Percentiles rank a stretch among this genome's conserved stretches.
Evolutionary conservation across 2,797 vertebrate genomes (phyloP).

Genomic region (Xiphorhynchus erythropygius): DNA sequence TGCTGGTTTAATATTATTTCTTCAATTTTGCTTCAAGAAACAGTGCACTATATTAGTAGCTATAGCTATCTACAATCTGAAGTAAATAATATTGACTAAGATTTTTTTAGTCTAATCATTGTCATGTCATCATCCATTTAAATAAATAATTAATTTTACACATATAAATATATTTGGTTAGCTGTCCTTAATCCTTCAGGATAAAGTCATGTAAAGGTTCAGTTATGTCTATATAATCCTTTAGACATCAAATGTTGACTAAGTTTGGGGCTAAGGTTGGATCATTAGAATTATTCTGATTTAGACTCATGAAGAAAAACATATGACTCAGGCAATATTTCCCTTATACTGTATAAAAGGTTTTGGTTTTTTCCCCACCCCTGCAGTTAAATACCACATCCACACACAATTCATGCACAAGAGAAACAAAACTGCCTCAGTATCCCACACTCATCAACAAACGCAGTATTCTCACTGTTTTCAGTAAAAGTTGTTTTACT

Average conservation of each 20-base stretch:
- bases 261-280: not conserved
- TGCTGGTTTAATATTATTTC: not conserved
- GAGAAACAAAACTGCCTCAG: not conserved
- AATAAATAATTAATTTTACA: not conserved
- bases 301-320: not conserved
- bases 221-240: not conserved
- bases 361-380: rapidly evolving
- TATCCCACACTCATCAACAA: not conserved
- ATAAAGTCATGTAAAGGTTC: not conserved
- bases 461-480: not conserved
- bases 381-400: not conserved
- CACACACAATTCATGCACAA: not conserved
- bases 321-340: not conserved
- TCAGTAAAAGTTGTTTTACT: not conserved
- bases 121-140: not conserved
- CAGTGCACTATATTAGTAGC: not conserved
- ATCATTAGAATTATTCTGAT: not conserved
- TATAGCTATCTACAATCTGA: not conserved
- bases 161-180: not conserved
- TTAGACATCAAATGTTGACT: not conserved
- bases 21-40: not conserved
- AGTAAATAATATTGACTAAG: not conserved
- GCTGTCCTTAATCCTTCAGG: not conserved
- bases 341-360: not conserved
- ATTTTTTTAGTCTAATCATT: not conserved